Evolutionary conservation across 1,140 invertebrate genomes (phyloP).

Genomic region (Conus ventricosus): DNA sequence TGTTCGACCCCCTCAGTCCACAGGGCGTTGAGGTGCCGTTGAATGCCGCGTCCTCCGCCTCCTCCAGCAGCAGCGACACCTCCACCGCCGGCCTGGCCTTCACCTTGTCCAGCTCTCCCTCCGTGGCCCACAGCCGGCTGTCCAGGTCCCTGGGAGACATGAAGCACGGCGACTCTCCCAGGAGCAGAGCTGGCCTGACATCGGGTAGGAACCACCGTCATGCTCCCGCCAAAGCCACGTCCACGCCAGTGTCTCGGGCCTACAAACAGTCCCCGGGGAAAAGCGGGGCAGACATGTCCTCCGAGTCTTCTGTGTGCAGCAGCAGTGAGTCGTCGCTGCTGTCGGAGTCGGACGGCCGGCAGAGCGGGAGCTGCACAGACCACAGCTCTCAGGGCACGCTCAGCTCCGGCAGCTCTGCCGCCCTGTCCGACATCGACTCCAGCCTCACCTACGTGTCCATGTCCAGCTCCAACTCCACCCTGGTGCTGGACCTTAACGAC

Average conservation of each 20-base stretch:
- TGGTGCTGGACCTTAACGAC: constrained; percentile 37
- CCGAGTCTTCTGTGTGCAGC: constrained; percentile 31
- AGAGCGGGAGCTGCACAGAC: constrained; percentile 43
- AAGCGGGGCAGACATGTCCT: background rate
- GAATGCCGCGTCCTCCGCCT: constrained; percentile 34
- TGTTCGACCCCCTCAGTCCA: constrained; percentile 57
- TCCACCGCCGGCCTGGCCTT: constrained; percentile 22
- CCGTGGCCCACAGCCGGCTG: background rate
- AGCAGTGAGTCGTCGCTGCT: constrained; percentile 40
- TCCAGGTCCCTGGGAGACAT: background rate
- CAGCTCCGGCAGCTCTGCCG: constrained; percentile 45
- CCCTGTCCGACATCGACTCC: constrained; percentile 52
- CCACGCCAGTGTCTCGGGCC: background rate
- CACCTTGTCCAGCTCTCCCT: constrained; percentile 31
- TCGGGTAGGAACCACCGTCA: background rate
- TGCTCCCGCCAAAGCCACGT: constrained; percentile 17
- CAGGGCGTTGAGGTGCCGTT: constrained; percentile 57
- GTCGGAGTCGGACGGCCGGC: constrained; percentile 32
- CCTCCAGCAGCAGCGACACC: constrained; percentile 32
- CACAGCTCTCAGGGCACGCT: constrained; percentile 42
- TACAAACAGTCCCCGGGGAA: background rate
- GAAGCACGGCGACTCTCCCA: background rate
- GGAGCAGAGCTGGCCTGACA: background rate
- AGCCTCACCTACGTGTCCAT: constrained; percentile 62
- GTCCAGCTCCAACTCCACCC: constrained; percentile 53